Evolutionary conservation across 2,797 vertebrate genomes (phyloP), one percentile per base, ranked within the genome.

Genomic region (Agapornis canus): DNA sequence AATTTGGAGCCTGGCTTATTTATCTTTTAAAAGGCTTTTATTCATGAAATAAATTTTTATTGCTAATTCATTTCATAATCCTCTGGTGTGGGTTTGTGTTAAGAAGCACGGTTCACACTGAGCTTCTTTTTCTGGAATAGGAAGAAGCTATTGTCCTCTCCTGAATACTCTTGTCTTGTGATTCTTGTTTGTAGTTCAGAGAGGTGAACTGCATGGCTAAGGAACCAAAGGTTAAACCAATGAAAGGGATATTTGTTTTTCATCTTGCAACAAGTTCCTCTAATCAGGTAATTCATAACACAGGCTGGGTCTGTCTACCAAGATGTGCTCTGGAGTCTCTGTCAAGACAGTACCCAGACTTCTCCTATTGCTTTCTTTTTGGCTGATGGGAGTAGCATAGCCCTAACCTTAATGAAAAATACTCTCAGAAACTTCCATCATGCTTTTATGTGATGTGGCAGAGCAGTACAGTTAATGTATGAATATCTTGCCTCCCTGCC

Each of bases 41-140:
- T 82, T 80, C 39, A 79, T 85, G 39, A 92, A 92, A 82, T 87
- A 87, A 77, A 39, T 65, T 66, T 95, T 94, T 92, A 92, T 82
- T 86, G 63, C 82, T 89, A 91, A 79, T 94, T 95, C 42, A 68
- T 91, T 95, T 91, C 25, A 83, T 95, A 81, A 86, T 90, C 31
- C 37, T 60, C 68, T 94, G 56, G 35, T 91, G 13, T 56, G 75
- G 37, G 65, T 75, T 89, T 39, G 73, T 82, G 80, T 49, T 83
- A 86, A 82, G 82, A 52, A 77, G 54, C 23, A n/a, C 37, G 26
- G 26, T 86, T 89, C 43, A 66, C 9, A 5, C 59, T 60, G 3
- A 77, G 54, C 11, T 52, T 90, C 23, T 25, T 82, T 56, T 66
- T 64, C 40, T 82, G 66, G 14, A 86, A n/a, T 4, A 51, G 25